Evolutionary conservation across 2,797 vertebrate species (phyloP), one percentile per base, ranked within the genome.

Genomic region (Cossypha caffra): DNA sequence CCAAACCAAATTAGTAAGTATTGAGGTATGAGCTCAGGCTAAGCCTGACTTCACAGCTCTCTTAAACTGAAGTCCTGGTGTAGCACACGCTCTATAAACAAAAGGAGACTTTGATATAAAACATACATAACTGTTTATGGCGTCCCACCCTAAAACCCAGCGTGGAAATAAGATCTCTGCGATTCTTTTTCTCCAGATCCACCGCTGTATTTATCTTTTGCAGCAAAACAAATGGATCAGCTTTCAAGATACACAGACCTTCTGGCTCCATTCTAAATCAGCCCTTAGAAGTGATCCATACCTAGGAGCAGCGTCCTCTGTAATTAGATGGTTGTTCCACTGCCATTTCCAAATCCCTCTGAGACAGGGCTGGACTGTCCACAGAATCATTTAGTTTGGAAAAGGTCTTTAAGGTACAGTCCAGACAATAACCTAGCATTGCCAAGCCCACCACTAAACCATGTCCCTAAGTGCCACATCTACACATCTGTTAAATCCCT

Each of bases 21-120:
- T 21, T 88, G 89, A 93, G 90, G 90, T 83, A 87, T 73, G 89
- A 93, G 55, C 77, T 86, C 61, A 88, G 54, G 57, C 84, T 61
- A 50, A 68, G 77, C 42, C 64, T 91, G 80, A 43, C 62, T 85
- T 93, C 71, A 67, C 81, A 85, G 71, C 64, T 85, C 62, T 24
- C 61, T 59, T 55, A 47, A 67, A 35, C 77, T 71, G 51, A 76
- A 85, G 59, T 62, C 80, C 74, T 67, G 88, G 88, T 85, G 78
- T 57, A 92, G 80, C 58, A 81, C 58, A 20, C 3, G 0, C 74
- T 94, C 67, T 88, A 7, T 96, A 95, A 97, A 96, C 95, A 93
- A 54, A 89, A 87, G 72, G 78, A 91, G 87, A 88, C 89, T 91
- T 90, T 95, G 88, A 91, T 88, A 93, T 80, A 91, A 95, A 96